Base-by-base conservation (phyloP, 2,888 invertebrate species). In the Phyto melanocephala region DNA sequence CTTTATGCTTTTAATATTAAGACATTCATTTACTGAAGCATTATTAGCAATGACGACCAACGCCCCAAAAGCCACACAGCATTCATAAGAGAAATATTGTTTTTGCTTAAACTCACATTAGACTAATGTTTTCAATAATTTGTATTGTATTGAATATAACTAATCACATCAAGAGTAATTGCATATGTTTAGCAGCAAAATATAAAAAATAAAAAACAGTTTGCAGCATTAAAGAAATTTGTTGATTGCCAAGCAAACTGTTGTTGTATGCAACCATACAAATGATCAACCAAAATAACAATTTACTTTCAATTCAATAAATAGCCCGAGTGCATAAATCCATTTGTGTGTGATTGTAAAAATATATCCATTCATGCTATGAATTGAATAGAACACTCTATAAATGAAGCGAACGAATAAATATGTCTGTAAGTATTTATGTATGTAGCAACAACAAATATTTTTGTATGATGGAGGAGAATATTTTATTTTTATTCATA, bases 281-380 rank as follows among this genome's bases (percentile, higher is more conserved):
- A 78, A 70, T 54, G 74, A 70, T 70, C 78, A 78, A 82, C 28
- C 15, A 45, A 60, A 81, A 68, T 50, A 56, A 60, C 60, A 75
- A 65, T 65, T 70, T 70, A 78, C 60, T 65, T 75, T 65, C 70
- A 78, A 78, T 77, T 72, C 62, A 77, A 77, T 72, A 72, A 81
- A 81, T 78, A 68, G 72, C 77, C 67, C 47, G 37, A 76, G 60
- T 68, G 54, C 67, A 71, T 47, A 71, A 67, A 76, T 65, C 20
- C 56, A 70, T 70, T 68, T 68, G 35, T 63, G 28, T 22, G 37
- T 40, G 17, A 75, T 58, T 67, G 35, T 20, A 40, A 47, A 60
- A 60, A 35, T 35, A 37, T 20, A 35, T 35, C 11, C 13, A 37
- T 22, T 17, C 3, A 58, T 56, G 8, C 33, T 4, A 28, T n/a